Percentiles rank a stretch among this genome's conserved stretches.
Evolutionary conservation across 2,797 vertebrate genomes (phyloP).

Genomic region (Euthynnus affinis): DNA sequence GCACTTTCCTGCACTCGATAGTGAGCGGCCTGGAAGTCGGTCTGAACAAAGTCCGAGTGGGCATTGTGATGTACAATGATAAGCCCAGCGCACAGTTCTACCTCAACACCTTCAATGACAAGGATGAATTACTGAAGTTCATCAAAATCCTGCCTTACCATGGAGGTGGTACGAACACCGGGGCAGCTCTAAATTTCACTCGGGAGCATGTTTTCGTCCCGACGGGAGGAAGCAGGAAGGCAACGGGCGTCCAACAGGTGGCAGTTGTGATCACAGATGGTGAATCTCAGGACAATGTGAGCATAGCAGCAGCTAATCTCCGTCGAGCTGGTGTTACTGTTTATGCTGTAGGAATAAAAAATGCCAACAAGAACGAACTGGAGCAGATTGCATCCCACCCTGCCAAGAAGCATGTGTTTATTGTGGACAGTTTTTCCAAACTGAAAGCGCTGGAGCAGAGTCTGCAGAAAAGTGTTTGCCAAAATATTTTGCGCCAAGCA

Average conservation of each 20-base stretch:
- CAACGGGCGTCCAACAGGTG: conserved; percentile 84
- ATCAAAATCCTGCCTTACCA: conserved; percentile 84
- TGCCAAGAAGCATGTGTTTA: conserved; percentile 77
- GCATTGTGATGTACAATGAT: conserved; percentile 84
- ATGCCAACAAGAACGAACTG: conserved; percentile 73
- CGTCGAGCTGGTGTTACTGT: conserved; percentile 79
- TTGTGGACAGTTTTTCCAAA: conserved; percentile 81
- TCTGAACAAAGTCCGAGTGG: conserved; percentile 77
- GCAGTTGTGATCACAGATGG: conserved; percentile 88
- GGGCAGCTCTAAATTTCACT: conserved; percentile 85
- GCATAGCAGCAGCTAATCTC: conserved; percentile 76
- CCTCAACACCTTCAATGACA: conserved; percentile 81
- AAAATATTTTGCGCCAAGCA: conserved; percentile 64
- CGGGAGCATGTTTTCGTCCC: conserved; percentile 76
- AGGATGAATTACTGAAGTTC: conserved; percentile 82
- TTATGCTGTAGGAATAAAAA: conserved; percentile 84
- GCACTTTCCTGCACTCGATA: conserved; percentile 84
- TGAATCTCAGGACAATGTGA: conserved; percentile 81
- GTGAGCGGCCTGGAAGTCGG: conserved; percentile 80
- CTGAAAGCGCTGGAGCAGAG: conserved; percentile 77
- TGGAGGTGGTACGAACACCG: conserved; percentile 79
- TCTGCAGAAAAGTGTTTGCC: conserved; percentile 85
- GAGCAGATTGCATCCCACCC: conserved; percentile 86
- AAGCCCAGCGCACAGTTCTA: conserved; percentile 75
- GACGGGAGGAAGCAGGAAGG: conserved; percentile 81